phyloP scores from a whole-genome alignment of 2,113 vertebrate species.

The Notothenia coriiceps region DNA sequence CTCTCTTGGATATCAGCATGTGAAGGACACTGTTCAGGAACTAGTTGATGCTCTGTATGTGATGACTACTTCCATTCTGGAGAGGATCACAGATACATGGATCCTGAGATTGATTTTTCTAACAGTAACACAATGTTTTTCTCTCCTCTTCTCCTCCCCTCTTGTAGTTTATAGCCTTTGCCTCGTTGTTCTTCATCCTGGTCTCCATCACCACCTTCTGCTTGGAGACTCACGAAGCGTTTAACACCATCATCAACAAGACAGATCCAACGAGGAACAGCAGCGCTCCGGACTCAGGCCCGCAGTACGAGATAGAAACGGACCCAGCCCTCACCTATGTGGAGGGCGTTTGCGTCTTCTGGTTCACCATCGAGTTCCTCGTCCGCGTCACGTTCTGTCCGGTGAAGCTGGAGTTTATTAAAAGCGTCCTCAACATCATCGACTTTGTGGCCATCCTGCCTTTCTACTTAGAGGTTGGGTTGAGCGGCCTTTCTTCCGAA shows the following conservation, averaged over 20 bases:
- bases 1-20: too few relatives aligned
- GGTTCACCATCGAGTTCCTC: slow-evolving; percentile 99
- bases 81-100: too few relatives aligned
- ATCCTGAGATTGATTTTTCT: too few relatives aligned
- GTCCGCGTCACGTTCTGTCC: slow-evolving; percentile 96
- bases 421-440: slow-evolving; percentile 97
- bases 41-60: too few relatives aligned
- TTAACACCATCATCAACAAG: slow-evolving; percentile 98
- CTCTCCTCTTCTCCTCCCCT: slow-evolving; percentile 46
- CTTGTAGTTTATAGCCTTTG: slow-evolving; percentile 95
- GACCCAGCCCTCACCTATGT: slow-evolving; percentile 96
- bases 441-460: slow-evolving; percentile 98
- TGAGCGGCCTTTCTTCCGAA: slow-evolving; percentile 97
- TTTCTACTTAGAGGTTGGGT: slow-evolving; percentile 96
- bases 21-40: too few relatives aligned
- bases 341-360: slow-evolving; percentile 97
- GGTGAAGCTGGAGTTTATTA: slow-evolving; percentile 97
- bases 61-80: too few relatives aligned
- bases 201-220: slow-evolving; percentile 99
- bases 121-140: background rate
- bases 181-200: slow-evolving; percentile 98
- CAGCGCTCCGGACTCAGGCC: slow-evolving; percentile 82
- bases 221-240: slow-evolving; percentile 97
- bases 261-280: slow-evolving; percentile 89
- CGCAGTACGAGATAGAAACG: slow-evolving; percentile 94